Conservation (phyloP, 2,888 invertebrate species). For the Deilephila elpenor region DNA sequence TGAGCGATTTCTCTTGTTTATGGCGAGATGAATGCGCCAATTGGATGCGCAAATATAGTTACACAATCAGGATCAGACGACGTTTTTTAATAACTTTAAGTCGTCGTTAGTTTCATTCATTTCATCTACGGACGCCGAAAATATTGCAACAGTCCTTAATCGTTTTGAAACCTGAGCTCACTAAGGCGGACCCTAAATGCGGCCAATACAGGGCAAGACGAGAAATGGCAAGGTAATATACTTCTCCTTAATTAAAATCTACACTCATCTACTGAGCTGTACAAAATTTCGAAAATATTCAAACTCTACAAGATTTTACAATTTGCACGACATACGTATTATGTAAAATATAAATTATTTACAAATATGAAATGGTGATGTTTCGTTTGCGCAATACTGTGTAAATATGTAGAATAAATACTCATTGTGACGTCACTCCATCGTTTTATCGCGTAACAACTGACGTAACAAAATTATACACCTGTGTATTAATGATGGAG, state of each 20-base stretch:
- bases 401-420: background rate
- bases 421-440: conserved; percentile 13
- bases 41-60: too few species aligned
- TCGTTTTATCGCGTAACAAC: background rate
- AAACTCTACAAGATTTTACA: conserved; percentile 20
- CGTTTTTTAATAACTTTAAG: background rate
- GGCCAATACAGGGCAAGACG: conserved; percentile 12
- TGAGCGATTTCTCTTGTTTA: background rate
- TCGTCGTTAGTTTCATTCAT: background rate
- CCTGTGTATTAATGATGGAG: background rate
- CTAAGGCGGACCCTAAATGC: background rate
- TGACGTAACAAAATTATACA: background rate
- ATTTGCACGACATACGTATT: background rate
- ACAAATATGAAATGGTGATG: conserved; percentile 12
- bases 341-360: conserved; percentile 9
- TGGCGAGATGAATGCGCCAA: background rate
- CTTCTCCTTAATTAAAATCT: background rate
- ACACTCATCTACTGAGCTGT: background rate
- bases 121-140: background rate
- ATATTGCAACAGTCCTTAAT: background rate
- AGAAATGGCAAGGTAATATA: conserved; percentile 13
- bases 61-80: background rate
- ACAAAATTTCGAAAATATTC: conserved; percentile 20
- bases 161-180: background rate
- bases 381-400: conserved; percentile 7